These are phyloP conservation scores for Corythaeola cristata DNA, from an alignment of 2,113 vertebrate genomes.

Conservation along the genomic window DNA sequence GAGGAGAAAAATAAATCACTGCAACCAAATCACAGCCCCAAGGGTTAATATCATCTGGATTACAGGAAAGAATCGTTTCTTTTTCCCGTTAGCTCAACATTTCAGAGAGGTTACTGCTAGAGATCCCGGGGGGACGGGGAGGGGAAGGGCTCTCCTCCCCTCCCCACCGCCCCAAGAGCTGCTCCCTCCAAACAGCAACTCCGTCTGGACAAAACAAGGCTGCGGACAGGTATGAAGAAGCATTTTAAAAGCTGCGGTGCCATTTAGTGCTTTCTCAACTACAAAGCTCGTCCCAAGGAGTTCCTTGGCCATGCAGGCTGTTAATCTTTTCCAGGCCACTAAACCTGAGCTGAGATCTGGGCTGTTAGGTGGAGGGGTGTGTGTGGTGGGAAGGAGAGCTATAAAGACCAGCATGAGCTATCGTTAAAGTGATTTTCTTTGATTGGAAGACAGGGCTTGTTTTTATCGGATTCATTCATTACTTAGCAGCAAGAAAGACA, in stretches of 20 bases:
- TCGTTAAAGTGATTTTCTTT: background rate
- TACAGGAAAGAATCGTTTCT: background rate
- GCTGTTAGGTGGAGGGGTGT: background rate
- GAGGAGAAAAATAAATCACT: constrained; percentile 38
- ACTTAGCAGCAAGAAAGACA: constrained; percentile 21
- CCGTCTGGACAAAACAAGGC: background rate
- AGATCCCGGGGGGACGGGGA: background rate
- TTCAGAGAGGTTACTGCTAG: background rate
- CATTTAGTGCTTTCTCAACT: background rate
- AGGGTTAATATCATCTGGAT: background rate
- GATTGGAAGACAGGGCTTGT: constrained; percentile 8
- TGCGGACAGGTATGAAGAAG: background rate
- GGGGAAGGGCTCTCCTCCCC: background rate
- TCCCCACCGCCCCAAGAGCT: background rate
- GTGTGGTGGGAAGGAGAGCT: background rate
- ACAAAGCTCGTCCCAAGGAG: constrained; percentile 8
- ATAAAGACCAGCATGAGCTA: background rate
- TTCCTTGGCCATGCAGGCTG: constrained; percentile 8
- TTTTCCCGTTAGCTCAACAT: constrained; percentile 1
- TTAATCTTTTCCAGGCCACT: constrained; percentile 45
- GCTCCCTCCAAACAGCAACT: background rate
- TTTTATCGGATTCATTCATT: constrained; percentile 38
- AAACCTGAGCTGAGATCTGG: background rate
- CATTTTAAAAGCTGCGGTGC: background rate
- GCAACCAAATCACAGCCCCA: constrained; percentile 37